Base-by-base conservation (phyloP, 1,140 invertebrate species). In the Lethocerus indicus region DNA sequence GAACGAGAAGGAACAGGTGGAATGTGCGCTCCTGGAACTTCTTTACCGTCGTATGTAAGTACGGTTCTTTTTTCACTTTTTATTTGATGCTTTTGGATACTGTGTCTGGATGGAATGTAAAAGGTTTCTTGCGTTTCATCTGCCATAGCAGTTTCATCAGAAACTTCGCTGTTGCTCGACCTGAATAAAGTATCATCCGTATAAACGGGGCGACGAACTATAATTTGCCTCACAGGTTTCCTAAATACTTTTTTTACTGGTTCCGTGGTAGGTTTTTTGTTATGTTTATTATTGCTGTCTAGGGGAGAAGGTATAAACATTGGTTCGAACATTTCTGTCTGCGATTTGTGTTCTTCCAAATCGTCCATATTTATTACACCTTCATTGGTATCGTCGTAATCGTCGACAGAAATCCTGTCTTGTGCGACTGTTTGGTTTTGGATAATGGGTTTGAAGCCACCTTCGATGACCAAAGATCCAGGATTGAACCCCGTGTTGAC, bases 391-490 rank as follows among this genome's bases (percentile, higher is more conserved):
- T 49, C 43, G 20, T 68, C 62, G 60, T 73, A 66, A 39, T 73
- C 69, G 25, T 64, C 61, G 28, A 62, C 58, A 25, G 67, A 60
- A 25, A 71, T 68, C 50, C 70, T 67, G 29, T 75, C 68, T 55
- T 75, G 64, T 25, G 63, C 64, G 50, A n/a, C 51, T 57, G 20
- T 47, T 6, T 16, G 37, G 5, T 25, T 37, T 16, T 47, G 47
- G n/a, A 84, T 72, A 16, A 87, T 86, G 1, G 85, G 83, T 50
- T 78, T 82, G 57, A 88, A 88, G 0, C 83, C 83, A 45, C 81
- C 75, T 64, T 87, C 84, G 27, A 87, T 78, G 0, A 87, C 76
- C 14, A 88, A 77, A 0, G 80, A 79, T 50, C 78, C 74, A 0
- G 82, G 82, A 60, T 84, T 74, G 58, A 88, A 88, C 0, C 83